phyloP scores from a whole-genome alignment of 2,113 vertebrate genomes.

The Ictalurus furcatus region DNA sequence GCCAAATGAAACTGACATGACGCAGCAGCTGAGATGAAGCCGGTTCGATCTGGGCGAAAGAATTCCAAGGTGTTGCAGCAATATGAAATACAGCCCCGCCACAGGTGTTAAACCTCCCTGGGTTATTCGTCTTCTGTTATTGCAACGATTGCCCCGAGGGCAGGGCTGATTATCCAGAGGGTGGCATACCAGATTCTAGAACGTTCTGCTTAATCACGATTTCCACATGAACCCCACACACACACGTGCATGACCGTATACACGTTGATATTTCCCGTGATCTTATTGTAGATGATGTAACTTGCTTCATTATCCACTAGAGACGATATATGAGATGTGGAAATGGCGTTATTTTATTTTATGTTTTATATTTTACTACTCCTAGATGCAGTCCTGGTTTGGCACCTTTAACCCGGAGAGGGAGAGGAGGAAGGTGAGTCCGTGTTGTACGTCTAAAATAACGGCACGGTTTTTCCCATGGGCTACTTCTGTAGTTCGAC shows the following conservation, averaged over 20 bases:
- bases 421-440: constrained; percentile 53
- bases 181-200: constrained; percentile 24
- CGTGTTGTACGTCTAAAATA: not conserved
- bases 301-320: not conserved
- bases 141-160: not conserved
- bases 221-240: not conserved
- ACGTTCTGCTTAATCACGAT: not conserved
- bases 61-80: constrained; percentile 53
- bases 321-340: not conserved
- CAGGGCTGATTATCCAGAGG: not conserved
- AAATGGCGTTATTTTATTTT: not conserved
- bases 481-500: not conserved
- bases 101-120: not conserved
- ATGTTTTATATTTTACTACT: not conserved
- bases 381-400: constrained; percentile 54
- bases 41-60: constrained; percentile 53
- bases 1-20: not conserved
- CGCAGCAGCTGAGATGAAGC: not conserved
- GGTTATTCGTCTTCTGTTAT: not conserved
- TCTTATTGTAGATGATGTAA: too few relatives aligned
- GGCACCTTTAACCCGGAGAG: constrained; percentile 51
- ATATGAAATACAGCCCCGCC: not conserved
- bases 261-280: not conserved
- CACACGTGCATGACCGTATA: too few relatives aligned
- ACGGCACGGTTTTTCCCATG: not conserved